Base-by-base conservation (phyloP, 1,140 invertebrate genomes). In the Tetramorium simillimum region DNA sequence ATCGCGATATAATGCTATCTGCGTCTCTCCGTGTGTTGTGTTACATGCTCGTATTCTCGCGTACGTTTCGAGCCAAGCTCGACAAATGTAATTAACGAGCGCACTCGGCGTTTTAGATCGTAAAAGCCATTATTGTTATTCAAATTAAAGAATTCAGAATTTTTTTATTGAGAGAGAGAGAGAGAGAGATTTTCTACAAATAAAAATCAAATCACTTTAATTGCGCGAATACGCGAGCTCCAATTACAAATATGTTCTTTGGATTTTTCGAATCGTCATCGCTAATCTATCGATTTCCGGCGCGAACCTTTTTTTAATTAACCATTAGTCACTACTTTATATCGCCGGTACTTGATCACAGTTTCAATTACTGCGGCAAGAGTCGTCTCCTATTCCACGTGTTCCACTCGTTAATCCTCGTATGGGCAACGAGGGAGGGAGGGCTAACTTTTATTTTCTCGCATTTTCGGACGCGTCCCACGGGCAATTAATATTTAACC, bases 401-500 rank as follows among this genome's bases (percentile, higher is more conserved):
- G 53, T 76, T 69, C 37, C 53, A 53, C 56, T 60, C 58, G 70
- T 85, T 89, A 77, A 69, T 77, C 43, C 33, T n/a, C 21, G 37
- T 28, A 33, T 28, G 14, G 21, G 28, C 0, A 28, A 46, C 0
- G 1, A 28, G 33, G 18, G 9, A 28, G 28, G 0, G 1, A n/a
- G 33, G 18, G 9, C 0, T 18, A 14, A 51, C 18, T 24, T 56
- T 56, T 87, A 58, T 62, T 88, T 58, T 37, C 77, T 84, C 58
- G 49, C 77, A 24, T 85, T 89, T 88, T 88, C 21, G 80, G 40
- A 43, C 53, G 46, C 46, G 40, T 88, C 80, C 67, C 70, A 76
- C 72, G 78, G 37, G 78, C 70, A 85, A 90, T 89, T 84, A 90
- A 90, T 89, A 89, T 85, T 90, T 87, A 87, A 87, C 82, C 62